Evolutionary conservation across 2,113 vertebrate genomes (phyloP), one percentile per base, ranked within the genome.

Genomic region (Sardina pilchardus): DNA sequence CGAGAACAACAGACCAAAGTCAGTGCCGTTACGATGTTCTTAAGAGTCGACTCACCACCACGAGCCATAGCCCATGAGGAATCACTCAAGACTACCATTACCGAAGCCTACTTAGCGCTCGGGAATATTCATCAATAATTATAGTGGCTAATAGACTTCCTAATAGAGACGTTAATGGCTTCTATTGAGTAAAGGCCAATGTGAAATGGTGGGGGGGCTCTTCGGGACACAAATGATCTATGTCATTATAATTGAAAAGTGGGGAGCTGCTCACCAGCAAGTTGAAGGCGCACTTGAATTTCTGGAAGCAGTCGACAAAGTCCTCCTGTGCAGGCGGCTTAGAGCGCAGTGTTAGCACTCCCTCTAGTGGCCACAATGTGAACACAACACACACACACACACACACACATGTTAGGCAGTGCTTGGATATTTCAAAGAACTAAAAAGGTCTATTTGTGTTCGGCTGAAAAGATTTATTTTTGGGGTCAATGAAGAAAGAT

Each of bases 201-300:
- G 63, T 34, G 71, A 78, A 17, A 39, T 36, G 12, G 4, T 17
- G 30, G 30, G 71, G 39, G 26, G 30, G 2, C 71, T 36, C 2
- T 2, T 36, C 36, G 71, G 30, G 26, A 78, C 71, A 78, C 14
- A 36, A 36, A 36, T 36, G 71, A 78, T 78, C 30, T 4, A 6
- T 78, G 71, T 17, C 71, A 78, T 78, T 78, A 39, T 78, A 78
- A 78, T 34, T 34, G 34, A 36, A 78, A 17, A 78, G 71, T 17
- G 71, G 36, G 19, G 48, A 84, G 26, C 81, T 34, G 4, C 95
- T 92, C 93, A 99, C 98, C 96, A 99, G 95, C 88, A 99, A 96
- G 90, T 99, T 99, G 94, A 99, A 99, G 85, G 96, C 97, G 86
- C 98, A 96, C 88, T 99, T 99, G 93, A 99, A 99, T 87, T 99